Percentiles rank a stretch among this genome's conserved stretches.
Evolutionary conservation across 2,888 invertebrate species (phyloP).

Genomic region (Agrotis segetum): DNA sequence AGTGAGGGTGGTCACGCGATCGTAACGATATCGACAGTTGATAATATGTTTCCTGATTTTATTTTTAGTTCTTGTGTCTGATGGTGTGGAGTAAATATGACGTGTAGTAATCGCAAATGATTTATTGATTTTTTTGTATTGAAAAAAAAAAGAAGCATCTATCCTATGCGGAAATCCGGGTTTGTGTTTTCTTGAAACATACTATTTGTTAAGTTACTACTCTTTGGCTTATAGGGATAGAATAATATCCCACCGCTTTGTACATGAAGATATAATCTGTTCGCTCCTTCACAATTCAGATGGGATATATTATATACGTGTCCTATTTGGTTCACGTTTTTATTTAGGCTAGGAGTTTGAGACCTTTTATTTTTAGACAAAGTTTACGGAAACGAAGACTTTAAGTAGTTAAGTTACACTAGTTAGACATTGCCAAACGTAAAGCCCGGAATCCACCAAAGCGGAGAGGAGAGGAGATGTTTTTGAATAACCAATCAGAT

Average conservation of each 20-base stretch:
- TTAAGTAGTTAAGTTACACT: neutral
- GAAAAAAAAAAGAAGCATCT: no score
- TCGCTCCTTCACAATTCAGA: slow-evolving; percentile 39
- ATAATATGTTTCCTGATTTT: slow-evolving; percentile 37
- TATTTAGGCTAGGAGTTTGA: neutral
- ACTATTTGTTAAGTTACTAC: neutral
- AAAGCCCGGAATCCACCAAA: no score
- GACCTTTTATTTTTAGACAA: slow-evolving; percentile 3
- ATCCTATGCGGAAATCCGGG: no score
- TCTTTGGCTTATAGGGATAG: neutral
- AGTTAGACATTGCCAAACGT: no score
- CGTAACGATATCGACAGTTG: slow-evolving; percentile 39
- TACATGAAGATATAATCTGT: slow-evolving; percentile 23
- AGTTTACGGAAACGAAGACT: no score
- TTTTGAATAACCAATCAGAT: no score
- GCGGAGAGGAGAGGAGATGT: no score
- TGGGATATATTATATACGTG: slow-evolving; percentile 1
- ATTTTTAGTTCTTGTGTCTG: slow-evolving; percentile 18
- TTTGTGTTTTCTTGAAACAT: neutral
- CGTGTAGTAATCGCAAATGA: no score
- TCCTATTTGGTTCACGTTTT: neutral
- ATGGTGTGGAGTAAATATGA: neutral
- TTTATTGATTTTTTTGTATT: no score
- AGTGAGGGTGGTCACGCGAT: slow-evolving; percentile 43
- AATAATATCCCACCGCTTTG: slow-evolving; percentile 37